phyloP scores from a whole-genome alignment of 1,140 invertebrate genomes.

The Gryllus bimaculatus region DNA sequence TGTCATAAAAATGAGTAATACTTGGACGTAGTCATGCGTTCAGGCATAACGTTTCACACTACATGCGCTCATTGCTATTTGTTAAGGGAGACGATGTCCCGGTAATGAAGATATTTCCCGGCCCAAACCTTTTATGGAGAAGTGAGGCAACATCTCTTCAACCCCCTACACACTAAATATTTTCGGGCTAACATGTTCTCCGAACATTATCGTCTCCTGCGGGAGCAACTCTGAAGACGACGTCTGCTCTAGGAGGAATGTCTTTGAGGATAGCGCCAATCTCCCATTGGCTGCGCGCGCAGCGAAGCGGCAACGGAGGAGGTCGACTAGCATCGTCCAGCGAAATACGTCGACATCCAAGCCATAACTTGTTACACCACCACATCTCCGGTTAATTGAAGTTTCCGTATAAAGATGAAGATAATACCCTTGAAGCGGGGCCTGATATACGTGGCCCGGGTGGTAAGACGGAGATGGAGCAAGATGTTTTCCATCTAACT shows the following conservation, averaged over 20 bases:
- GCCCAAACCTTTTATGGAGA: not conserved
- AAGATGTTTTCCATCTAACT: slow-evolving; percentile 3
- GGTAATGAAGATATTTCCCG: not conserved
- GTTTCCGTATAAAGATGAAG: slow-evolving; percentile 14
- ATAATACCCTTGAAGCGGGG: not conserved
- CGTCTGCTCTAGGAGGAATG: not conserved
- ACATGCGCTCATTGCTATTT: not conserved
- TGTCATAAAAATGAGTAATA: not conserved
- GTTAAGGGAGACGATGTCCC: not conserved
- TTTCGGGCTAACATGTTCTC: no score
- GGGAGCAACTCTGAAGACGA: not conserved
- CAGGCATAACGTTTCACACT: not conserved
- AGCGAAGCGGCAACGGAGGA: not conserved
- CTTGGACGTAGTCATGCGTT: not conserved
- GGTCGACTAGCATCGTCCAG: not conserved
- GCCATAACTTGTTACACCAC: not conserved
- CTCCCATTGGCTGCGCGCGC: not conserved
- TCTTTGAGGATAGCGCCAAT: not conserved
- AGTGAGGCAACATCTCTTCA: not conserved
- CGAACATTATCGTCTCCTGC: not conserved
- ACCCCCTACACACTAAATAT: no score
- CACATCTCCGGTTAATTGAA: slow-evolving; percentile 14
- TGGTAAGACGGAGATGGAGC: not conserved
- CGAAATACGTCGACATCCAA: not conserved
- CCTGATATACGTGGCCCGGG: not conserved